Conservation (phyloP, 2,888 invertebrate genomes). For the Tetrapedia diversipes region DNA sequence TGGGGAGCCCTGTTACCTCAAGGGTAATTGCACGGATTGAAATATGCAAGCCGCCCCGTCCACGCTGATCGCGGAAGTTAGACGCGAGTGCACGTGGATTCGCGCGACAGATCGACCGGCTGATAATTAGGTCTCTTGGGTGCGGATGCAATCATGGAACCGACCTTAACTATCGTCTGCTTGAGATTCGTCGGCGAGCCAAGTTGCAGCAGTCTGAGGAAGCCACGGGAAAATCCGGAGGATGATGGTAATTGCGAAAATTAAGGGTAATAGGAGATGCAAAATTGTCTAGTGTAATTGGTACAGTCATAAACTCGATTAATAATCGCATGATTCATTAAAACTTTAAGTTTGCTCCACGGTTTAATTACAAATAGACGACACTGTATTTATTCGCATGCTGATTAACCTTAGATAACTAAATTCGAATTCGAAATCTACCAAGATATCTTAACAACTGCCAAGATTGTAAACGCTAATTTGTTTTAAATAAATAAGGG, state of each 20-base stretch:
- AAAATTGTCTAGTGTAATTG: neutral
- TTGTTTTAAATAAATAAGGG: too few relatives aligned
- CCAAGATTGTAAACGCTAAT: too few relatives aligned
- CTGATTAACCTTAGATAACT: too few relatives aligned
- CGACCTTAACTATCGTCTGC: constrained; percentile 14
- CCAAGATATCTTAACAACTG: too few relatives aligned
- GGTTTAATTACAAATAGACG: too few relatives aligned
- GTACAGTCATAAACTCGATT: neutral
- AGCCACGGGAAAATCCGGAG: neutral
- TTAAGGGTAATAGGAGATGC: neutral
- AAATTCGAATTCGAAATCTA: too few relatives aligned
- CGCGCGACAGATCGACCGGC: constrained; percentile 31
- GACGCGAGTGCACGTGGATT: constrained; percentile 20
- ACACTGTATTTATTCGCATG: constrained; percentile 6
- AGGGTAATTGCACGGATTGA: constrained; percentile 58
- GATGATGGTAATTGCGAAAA: constrained; percentile 3
- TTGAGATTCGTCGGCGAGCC: neutral
- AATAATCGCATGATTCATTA: too few relatives aligned
- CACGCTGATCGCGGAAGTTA: constrained; percentile 28
- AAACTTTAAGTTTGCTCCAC: too few relatives aligned
- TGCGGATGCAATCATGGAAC: constrained; percentile 31
- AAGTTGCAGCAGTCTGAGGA: neutral
- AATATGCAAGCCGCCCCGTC: constrained; percentile 51
- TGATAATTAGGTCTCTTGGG: constrained; percentile 53
- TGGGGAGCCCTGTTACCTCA: constrained; percentile 39